Evolutionary conservation across 2,797 vertebrate genomes (phyloP), one percentile per base, ranked within the genome.

Genomic region (Saxicola maurus): DNA sequence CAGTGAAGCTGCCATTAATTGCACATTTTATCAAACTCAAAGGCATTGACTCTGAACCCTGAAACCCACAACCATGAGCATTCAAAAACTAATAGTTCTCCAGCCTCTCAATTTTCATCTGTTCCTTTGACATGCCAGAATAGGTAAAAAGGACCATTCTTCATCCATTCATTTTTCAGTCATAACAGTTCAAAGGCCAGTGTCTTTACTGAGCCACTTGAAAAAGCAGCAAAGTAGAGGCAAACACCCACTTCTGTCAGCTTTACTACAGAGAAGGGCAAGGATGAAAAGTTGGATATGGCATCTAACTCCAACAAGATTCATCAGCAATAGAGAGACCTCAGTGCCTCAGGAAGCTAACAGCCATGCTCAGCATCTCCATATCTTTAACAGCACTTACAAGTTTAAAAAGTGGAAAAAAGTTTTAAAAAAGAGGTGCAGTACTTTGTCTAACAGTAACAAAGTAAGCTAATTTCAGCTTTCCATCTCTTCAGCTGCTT

Each of bases 401-500:
- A 62, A n/a, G 14, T 38, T 9, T 7, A 55, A 65, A 68, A 75
- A 40, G 2, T 6, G 3, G 8, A 59, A 38, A 16, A 59, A 46
- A 16, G 2, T 9, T 68, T 49, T 1, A 52, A 72, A 74, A 77
- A 8, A 4, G 18, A n/a, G 20, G 3, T 2, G 1, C 2, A 16
- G 6, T 38, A 38, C 11, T 38, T 68, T 4, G 10, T 59, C 23
- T 48, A 86, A 53, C 3, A 33, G 10, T 38, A 71, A 40, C 8
- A 77, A 49, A 53, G 6, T 67, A 64, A 60, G 42, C 7, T 25
- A 18, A n/a, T 83, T 86, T 73, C 52, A 84, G 4, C 7, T 84
- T 88, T 69, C 17, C 11, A n/a, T 17, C 13, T 42, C 38, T 49
- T 52, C 51, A 69, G 17, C 18, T 73, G 20, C 9, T 73, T 86